Percentiles rank a stretch among this genome's conserved stretches.
Evolutionary conservation across 30 jellyfish, hydroid and myxozoan genomes (phyloP).

Genomic region (Hydra vulgaris): DNA sequence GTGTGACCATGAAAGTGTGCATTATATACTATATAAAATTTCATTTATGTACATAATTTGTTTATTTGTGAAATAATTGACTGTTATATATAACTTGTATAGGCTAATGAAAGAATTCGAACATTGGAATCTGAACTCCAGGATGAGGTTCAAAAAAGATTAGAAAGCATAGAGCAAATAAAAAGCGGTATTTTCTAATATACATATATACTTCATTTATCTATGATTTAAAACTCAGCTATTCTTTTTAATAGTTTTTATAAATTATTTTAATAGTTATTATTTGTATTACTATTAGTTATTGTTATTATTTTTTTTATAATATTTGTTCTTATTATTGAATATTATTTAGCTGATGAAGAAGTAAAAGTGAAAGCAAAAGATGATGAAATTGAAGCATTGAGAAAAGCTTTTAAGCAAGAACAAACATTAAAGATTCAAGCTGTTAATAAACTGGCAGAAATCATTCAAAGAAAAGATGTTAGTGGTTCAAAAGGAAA

Average conservation of each 20-base stretch:
- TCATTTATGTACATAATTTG: too few relatives aligned
- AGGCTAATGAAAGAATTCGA: constrained; percentile 67
- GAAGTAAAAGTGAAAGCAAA: background rate
- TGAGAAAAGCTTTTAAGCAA: constrained; percentile 36
- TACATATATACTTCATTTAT: too few relatives aligned
- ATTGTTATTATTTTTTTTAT: too few relatives aligned
- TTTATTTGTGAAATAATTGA: too few relatives aligned
- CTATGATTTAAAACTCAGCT: too few relatives aligned
- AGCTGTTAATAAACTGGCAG: constrained; percentile 76
- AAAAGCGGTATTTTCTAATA: constrained; percentile 36
- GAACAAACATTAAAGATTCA: constrained; percentile 58
- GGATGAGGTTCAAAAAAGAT: constrained; percentile 44
- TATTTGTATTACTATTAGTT: background rate
- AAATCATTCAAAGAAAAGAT: constrained; percentile 70
- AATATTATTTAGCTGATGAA: background rate
- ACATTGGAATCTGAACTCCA: constrained; percentile 24
- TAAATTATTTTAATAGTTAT: background rate
- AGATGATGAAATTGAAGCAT: constrained; percentile 44
- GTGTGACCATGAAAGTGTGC: too few relatives aligned
- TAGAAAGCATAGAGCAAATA: constrained; percentile 45
- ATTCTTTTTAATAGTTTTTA: too few relatives aligned
- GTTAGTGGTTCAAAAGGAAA: constrained; percentile 32
- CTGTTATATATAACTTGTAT: too few relatives aligned
- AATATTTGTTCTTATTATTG: background rate
- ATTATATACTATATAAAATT: too few relatives aligned